Conservation (phyloP, 2,888 invertebrate species). For the Cosmia trapezina region DNA sequence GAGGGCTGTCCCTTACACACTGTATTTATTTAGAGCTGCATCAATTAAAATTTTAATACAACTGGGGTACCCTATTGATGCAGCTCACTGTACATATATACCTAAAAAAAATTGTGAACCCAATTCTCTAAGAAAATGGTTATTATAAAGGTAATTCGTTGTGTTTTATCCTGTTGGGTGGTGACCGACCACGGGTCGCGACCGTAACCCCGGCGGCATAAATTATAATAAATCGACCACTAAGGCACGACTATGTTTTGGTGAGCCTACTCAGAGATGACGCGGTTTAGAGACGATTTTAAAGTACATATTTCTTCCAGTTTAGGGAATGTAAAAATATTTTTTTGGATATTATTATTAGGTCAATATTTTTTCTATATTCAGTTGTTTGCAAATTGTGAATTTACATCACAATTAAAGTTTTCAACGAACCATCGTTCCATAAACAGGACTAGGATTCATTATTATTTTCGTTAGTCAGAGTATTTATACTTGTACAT, state of each 20-base stretch:
- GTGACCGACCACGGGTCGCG: conserved; percentile 17
- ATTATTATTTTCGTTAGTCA: not conserved
- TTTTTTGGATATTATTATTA: not conserved
- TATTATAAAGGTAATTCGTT: conserved; percentile 8
- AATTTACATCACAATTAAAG: not conserved
- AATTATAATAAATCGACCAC: conserved; percentile 55
- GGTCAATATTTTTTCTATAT: not conserved
- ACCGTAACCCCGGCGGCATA: conserved; percentile 53
- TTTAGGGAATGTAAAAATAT: not conserved
- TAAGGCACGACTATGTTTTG: not conserved
- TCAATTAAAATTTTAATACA: no score
- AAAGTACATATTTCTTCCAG: no score
- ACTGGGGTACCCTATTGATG: no score
- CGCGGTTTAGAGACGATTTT: not conserved
- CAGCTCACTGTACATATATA: no score
- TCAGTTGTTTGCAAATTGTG: no score
- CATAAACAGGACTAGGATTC: not conserved
- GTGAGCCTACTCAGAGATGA: not conserved
- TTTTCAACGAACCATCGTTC: no score
- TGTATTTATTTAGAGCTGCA: no score
- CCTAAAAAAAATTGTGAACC: no score
- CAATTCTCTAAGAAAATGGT: no score
- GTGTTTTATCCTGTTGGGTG: conserved; percentile 28
- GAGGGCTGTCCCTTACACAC: no score
- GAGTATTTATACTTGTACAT: not conserved